These are phyloP conservation scores for Cetonia aurata DNA, from an alignment of 2,888 invertebrate genomes.

Conservation along the genomic window DNA sequence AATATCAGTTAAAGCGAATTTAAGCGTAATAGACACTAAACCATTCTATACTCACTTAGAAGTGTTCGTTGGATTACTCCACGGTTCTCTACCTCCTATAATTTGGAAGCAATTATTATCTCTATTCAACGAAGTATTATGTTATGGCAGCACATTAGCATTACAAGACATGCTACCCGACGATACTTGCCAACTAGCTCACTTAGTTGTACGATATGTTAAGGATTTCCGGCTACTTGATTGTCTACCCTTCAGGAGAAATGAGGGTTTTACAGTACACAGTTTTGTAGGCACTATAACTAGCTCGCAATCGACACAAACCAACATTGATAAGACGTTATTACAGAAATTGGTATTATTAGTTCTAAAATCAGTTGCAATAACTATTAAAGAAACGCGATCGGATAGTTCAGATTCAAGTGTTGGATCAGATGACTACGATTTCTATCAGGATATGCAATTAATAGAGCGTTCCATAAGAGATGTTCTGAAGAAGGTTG, in stretches of 20 bases:
- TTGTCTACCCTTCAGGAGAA: constrained; percentile 63
- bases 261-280: constrained; percentile 64
- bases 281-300: constrained; percentile 65
- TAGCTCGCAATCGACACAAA: constrained; percentile 59
- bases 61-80: constrained; percentile 78
- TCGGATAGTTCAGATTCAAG: constrained; percentile 88
- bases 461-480: constrained; percentile 88
- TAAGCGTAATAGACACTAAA: constrained; percentile 89
- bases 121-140: constrained; percentile 89
- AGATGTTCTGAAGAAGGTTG: constrained; percentile 85
- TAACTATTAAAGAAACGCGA: constrained; percentile 90
- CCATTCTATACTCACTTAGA: constrained; percentile 89
- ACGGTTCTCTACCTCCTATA: constrained; percentile 80
- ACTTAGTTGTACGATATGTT: constrained; percentile 86
- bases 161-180: constrained; percentile 89
- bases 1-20: constrained; percentile 90
- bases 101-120: constrained; percentile 88
- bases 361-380: constrained; percentile 89
- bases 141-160: constrained; percentile 91
- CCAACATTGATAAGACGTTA: constrained; percentile 78
- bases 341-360: constrained; percentile 89
- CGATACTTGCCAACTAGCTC: constrained; percentile 89
- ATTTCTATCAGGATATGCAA: constrained; percentile 90
- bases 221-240: constrained; percentile 85
- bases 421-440: constrained; percentile 86